Evolutionary conservation across 2,797 vertebrate genomes (phyloP).

Genomic region (Chromobotia macracanthus): DNA sequence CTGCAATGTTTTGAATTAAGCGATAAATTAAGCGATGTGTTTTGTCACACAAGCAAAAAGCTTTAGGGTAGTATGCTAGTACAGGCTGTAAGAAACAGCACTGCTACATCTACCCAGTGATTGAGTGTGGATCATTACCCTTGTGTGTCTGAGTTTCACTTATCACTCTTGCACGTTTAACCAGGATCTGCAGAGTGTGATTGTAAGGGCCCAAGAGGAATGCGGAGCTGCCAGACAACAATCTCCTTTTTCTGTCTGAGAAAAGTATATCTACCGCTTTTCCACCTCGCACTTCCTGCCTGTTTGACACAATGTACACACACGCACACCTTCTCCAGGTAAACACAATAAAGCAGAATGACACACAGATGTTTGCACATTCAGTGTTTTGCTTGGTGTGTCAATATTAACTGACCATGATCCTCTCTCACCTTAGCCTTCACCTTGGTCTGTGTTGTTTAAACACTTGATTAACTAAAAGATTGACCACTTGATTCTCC

Average conservation of each 20-base stretch:
- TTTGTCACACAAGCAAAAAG: too few species aligned
- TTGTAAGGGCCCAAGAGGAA: constrained; percentile 43
- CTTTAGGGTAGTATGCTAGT: too few species aligned
- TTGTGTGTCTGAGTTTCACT: constrained; percentile 33
- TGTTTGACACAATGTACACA: constrained; percentile 30
- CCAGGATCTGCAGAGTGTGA: constrained; percentile 35
- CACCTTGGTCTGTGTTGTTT: background rate
- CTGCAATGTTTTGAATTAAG: too few species aligned
- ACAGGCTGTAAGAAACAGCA: background rate
- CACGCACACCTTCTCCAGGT: constrained; percentile 21
- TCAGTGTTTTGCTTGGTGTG: background rate
- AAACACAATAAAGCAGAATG: constrained; percentile 8
- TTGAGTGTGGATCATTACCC: constrained; percentile 8
- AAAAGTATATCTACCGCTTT: constrained; percentile 35
- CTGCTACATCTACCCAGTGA: constrained; percentile 15
- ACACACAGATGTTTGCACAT: constrained; percentile 9
- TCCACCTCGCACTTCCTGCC: constrained; percentile 29
- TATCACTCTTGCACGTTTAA: constrained; percentile 44
- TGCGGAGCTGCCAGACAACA: constrained; percentile 35
- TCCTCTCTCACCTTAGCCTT: background rate
- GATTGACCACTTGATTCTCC: too few species aligned
- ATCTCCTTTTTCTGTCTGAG: constrained; percentile 35
- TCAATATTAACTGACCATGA: constrained; percentile 19
- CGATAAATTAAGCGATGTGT: too few species aligned
- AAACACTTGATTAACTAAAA: background rate